Conservation (phyloP, 2,888 invertebrate genomes). For the Suillia variegata region DNA sequence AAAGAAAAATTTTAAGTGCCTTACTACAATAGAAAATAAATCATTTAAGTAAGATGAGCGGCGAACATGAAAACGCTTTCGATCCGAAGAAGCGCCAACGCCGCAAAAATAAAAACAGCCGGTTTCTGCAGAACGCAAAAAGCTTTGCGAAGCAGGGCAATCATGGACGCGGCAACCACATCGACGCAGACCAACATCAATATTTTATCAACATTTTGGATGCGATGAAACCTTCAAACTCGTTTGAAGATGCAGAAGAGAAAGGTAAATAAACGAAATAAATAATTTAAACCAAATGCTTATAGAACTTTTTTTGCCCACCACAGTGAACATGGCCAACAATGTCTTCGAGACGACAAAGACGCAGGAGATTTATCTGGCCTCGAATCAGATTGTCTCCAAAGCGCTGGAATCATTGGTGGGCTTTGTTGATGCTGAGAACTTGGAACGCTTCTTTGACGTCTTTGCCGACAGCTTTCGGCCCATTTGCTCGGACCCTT, state of each 20-base stretch:
- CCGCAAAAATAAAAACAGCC: slow-evolving; percentile 44
- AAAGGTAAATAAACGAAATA: slow-evolving; percentile 63
- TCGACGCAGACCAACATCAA: slow-evolving; percentile 75
- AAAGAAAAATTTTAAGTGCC: too few species aligned
- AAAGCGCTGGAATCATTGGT: slow-evolving; percentile 77
- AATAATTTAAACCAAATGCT: too few species aligned
- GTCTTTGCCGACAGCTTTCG: slow-evolving; percentile 71
- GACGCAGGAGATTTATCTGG: slow-evolving; percentile 72
- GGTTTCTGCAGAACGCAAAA: slow-evolving; percentile 70
- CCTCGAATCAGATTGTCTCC: slow-evolving; percentile 81
- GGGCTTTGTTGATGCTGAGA: slow-evolving; percentile 69
- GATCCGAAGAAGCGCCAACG: slow-evolving; percentile 35
- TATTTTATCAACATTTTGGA: slow-evolving; percentile 80
- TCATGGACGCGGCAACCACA: slow-evolving; percentile 72
- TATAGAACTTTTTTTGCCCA: background rate
- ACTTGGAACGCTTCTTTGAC: slow-evolving; percentile 68
- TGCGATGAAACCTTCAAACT: slow-evolving; percentile 70
- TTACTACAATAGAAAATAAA: too few species aligned
- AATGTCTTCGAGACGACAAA: slow-evolving; percentile 77
- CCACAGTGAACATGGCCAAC: slow-evolving; percentile 65
- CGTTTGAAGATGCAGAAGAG: slow-evolving; percentile 73
- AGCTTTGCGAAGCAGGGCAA: slow-evolving; percentile 77
- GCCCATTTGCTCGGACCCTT: slow-evolving; percentile 74
- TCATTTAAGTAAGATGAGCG: too few species aligned
- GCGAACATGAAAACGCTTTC: too few species aligned